These are phyloP conservation scores for Ferdinandea cuprea DNA, from an alignment of 2,888 invertebrate genomes.

Conservation along the genomic window DNA sequence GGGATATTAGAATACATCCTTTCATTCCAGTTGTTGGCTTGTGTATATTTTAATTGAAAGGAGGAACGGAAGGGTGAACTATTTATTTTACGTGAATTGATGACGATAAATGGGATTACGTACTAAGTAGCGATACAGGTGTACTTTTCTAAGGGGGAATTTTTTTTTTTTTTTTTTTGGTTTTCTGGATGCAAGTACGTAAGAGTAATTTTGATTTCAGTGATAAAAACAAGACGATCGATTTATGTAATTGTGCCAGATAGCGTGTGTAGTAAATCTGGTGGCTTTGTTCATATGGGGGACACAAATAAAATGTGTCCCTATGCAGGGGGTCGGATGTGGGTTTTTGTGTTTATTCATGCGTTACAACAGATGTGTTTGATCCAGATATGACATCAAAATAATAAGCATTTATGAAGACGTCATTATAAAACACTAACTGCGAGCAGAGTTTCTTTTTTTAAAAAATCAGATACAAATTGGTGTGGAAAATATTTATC, in stretches of 20 bases:
- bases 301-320: background rate
- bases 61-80: background rate
- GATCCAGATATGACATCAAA: too few relatives aligned
- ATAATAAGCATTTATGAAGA: too few relatives aligned
- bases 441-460: background rate
- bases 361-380: too few relatives aligned
- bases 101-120: constrained; percentile 30
- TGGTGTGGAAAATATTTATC: background rate
- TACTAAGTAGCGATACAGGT: background rate
- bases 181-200: constrained; percentile 6
- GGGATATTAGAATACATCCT: constrained; percentile 4
- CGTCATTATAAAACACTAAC: background rate
- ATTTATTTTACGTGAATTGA: constrained; percentile 32
- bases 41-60: too few relatives aligned
- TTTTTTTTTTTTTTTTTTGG: too few relatives aligned
- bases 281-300: background rate
- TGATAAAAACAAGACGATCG: background rate
- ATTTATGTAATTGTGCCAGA: background rate
- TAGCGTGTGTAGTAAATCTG: background rate
- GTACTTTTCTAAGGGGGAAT: background rate
- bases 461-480: too few relatives aligned
- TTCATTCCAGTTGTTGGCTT: background rate
- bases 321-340: background rate
- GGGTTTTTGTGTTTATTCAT: constrained; percentile 2
- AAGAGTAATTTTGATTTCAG: constrained; percentile 7